These are phyloP conservation scores for Scatophagus argus DNA, from an alignment of 2,113 vertebrate species.

Conservation along the genomic window DNA sequence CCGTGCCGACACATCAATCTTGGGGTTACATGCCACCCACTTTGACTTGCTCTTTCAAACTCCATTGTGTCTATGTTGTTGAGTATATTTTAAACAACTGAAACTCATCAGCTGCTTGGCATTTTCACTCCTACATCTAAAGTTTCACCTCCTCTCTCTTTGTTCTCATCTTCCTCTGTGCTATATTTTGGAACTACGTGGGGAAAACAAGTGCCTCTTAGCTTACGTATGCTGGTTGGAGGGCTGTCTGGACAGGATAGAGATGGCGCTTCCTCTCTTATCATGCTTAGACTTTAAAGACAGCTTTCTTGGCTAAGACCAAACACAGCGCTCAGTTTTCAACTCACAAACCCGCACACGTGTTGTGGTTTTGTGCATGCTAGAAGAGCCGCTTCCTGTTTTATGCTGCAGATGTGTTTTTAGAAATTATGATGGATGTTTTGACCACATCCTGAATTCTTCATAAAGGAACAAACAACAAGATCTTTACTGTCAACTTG, in stretches of 20 bases:
- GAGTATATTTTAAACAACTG: neutral
- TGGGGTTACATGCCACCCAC: constrained; percentile 28
- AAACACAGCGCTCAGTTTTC: neutral
- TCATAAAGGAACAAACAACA: neutral
- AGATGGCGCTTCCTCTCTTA: neutral
- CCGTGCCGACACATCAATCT: constrained; percentile 23
- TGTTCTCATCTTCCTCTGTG: neutral
- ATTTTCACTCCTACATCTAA: neutral
- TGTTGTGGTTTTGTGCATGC: neutral
- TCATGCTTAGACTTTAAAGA: neutral
- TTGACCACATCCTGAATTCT: neutral
- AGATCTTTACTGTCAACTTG: neutral
- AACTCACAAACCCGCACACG: neutral
- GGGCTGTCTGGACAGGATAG: neutral
- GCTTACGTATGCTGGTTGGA: neutral
- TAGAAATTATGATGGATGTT: neutral
- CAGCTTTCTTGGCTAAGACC: constrained; percentile 1
- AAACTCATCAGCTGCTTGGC: neutral
- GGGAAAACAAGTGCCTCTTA: neutral
- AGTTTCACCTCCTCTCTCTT: neutral
- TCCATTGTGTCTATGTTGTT: neutral
- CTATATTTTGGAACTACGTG: neutral
- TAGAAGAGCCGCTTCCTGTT: neutral
- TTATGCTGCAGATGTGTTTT: constrained; percentile 1
- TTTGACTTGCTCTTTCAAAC: neutral